Evolutionary conservation across 2,888 invertebrate species (phyloP).

Genomic region (Rhingia campestris): DNA sequence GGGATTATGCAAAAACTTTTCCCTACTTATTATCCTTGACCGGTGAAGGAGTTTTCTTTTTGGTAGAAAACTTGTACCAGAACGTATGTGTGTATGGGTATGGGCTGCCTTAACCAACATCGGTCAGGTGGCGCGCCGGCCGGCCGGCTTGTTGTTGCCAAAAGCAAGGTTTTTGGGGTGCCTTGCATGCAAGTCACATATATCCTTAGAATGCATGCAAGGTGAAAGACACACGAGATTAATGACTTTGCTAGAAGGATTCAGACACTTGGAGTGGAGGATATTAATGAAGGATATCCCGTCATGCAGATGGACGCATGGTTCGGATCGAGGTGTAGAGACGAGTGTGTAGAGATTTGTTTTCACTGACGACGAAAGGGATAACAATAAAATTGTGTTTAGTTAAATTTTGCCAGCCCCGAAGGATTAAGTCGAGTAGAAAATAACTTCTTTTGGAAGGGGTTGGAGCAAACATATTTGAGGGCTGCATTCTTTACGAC

Average conservation of each 20-base stretch:
- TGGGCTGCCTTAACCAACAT: not conserved
- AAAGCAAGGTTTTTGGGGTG: not conserved
- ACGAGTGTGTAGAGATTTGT: constrained; percentile 41
- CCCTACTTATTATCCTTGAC: constrained; percentile 70
- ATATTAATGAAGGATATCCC: constrained; percentile 74
- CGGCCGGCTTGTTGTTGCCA: constrained; percentile 31
- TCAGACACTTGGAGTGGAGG: constrained; percentile 63
- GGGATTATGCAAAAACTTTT: constrained; percentile 70
- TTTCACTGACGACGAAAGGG: constrained; percentile 53
- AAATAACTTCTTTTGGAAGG: too few relatives aligned
- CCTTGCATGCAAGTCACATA: constrained; percentile 38
- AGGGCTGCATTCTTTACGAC: too few relatives aligned
- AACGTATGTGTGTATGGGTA: not conserved
- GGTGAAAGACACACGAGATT: constrained; percentile 62
- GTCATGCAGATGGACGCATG: constrained; percentile 70
- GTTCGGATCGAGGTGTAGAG: constrained; percentile 15
- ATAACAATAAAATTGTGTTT: constrained; percentile 63
- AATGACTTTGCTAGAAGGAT: constrained; percentile 71
- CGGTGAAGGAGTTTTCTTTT: constrained; percentile 52
- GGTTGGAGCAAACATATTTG: too few relatives aligned
- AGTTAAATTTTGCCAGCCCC: constrained; percentile 44
- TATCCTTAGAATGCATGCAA: constrained; percentile 50
- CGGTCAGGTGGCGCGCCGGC: too few relatives aligned
- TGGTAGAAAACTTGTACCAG: not conserved
- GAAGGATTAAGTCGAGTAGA: too few relatives aligned